Evolutionary conservation across 2,797 vertebrate genomes (phyloP).

Genomic region (Liparis tanakae): DNA sequence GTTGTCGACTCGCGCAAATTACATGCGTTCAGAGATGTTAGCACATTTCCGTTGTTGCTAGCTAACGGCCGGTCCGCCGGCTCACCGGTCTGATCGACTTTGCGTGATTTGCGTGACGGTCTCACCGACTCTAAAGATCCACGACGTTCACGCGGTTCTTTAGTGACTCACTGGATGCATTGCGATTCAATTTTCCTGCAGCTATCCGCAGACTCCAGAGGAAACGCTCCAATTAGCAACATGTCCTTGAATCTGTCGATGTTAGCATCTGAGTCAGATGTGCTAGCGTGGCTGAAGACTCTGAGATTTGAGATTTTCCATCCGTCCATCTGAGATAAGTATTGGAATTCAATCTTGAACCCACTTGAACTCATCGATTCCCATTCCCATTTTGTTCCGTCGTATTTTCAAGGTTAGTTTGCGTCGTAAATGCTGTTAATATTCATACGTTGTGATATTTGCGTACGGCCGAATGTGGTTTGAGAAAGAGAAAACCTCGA

Average conservation of each 20-base stretch:
- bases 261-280: background rate
- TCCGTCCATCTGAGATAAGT: slow-evolving; percentile 16
- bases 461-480: slow-evolving; percentile 27
- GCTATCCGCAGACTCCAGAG: too few species aligned
- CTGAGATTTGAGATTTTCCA: background rate
- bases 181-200: background rate
- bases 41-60: accelerated
- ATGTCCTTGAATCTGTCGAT: background rate
- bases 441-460: slow-evolving; percentile 26
- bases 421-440: slow-evolving; percentile 18
- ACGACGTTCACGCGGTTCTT: background rate
- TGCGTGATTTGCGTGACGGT: background rate
- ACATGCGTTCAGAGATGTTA: slow-evolving; percentile 41
- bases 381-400: slow-evolving; percentile 1
- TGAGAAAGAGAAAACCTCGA: slow-evolving; percentile 30
- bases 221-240: too few species aligned
- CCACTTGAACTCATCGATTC: slow-evolving; percentile 10
- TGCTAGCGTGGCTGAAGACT: background rate
- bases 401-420: slow-evolving; percentile 39
- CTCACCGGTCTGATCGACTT: background rate
- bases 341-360: background rate
- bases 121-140: background rate
- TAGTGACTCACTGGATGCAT: background rate
- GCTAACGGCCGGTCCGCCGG: background rate
- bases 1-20: slow-evolving; percentile 51